These are phyloP conservation scores for Gephyroberyx darwinii DNA, from an alignment of 2,797 vertebrate genomes.

Conservation along the genomic window DNA sequence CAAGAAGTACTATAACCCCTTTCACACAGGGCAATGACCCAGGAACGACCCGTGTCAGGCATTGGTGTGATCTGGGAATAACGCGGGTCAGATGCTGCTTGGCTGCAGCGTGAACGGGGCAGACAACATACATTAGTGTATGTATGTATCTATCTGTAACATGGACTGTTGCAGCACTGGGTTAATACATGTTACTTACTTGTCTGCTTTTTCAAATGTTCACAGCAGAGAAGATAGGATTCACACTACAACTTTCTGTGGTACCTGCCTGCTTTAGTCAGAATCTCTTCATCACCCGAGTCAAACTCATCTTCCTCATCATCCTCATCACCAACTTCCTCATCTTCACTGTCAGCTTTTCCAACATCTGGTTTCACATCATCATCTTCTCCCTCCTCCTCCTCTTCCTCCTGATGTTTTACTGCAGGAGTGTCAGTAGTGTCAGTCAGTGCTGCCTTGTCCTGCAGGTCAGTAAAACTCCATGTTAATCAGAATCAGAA, in stretches of 20 bases:
- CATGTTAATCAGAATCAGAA: too few species aligned
- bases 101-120: too few species aligned
- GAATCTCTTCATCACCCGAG: slow-evolving; percentile 86
- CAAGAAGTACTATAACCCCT: too few species aligned
- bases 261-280: slow-evolving; percentile 89
- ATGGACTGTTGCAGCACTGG: too few species aligned
- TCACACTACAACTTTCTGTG: neutral
- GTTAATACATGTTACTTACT: too few species aligned
- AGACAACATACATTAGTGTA: too few species aligned
- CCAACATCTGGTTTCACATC: slow-evolving; percentile 28
- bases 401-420: slow-evolving; percentile 47
- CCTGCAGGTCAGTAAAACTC: slow-evolving; percentile 72
- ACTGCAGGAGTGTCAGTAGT: slow-evolving; percentile 50
- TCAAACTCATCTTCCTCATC: slow-evolving; percentile 81
- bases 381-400: slow-evolving; percentile 61
- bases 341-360: slow-evolving; percentile 21
- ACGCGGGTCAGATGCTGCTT: too few species aligned
- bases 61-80: too few species aligned
- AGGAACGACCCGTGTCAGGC: too few species aligned
- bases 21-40: too few species aligned
- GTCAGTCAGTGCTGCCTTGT: slow-evolving; percentile 75
- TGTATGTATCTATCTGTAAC: too few species aligned
- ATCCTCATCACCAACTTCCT: slow-evolving; percentile 28
- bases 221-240: neutral
- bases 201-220: too few species aligned